Base-by-base conservation (phyloP, 2,797 vertebrate species). In the Karalla daura region DNA sequence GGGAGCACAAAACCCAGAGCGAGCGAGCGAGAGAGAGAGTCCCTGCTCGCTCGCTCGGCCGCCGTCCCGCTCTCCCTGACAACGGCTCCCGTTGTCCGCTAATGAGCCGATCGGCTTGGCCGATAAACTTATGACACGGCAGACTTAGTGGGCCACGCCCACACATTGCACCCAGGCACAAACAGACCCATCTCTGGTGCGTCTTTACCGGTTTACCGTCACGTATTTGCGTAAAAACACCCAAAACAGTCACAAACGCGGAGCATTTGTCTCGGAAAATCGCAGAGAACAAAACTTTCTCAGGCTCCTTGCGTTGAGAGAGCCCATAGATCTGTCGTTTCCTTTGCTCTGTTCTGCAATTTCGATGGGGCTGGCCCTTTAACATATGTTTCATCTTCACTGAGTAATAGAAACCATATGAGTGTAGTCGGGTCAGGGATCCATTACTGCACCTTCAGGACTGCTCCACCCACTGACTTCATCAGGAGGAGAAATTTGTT, bases 1-100 rank as follows among this genome's bases (percentile, higher is more conserved):
- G 2, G 47, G 82, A 78, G 83, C 78, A 80, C 78, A 81, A 69
- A 61, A 76, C 81, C 82, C 82, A n/a, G n/a, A n/a, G n/a, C n/a
- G n/a, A n/a, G n/a, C n/a, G 74, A 76, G 72, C 76, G 70, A 88
- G 85, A 86, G n/a, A n/a, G n/a, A 32, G 45, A 13, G 63, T 30
- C 61, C 65, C 43, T 68, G 27, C 65, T 45, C 70, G 27, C 27
- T 63, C 71, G n/a, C 47, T 35, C n/a, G 18, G 50, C 50, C 32
- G 14, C 68, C 36, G 18, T 51, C 52, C 46, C 43, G 17, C 51
- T 20, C 12, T 33, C 66, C 21, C 44, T 36, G 56, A 89, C 85
- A 88, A 75, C 33, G 70, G 43, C 7, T n/a, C 41, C 39, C 7
- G 49, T 83, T 89, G 85, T 86, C 73, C 5, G 56, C 63, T 43